Evolutionary conservation across 2,797 vertebrate species (phyloP), one percentile per base, ranked within the genome.

Genomic region (Mionectes olivaceus): DNA sequence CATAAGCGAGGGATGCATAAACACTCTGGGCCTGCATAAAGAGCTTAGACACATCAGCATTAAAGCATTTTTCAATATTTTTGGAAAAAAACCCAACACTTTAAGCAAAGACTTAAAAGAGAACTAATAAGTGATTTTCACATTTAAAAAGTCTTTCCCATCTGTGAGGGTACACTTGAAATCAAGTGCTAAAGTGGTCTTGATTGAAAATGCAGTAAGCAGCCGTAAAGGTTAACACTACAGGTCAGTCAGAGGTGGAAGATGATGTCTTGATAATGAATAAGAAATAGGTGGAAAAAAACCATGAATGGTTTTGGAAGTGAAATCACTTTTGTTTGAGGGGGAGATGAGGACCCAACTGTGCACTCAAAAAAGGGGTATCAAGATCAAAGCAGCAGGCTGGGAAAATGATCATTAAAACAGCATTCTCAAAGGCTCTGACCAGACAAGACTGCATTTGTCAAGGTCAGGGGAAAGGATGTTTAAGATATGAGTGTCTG

Each of bases 401-500:
- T 95, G 73, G 85, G 83, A 94, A 94, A 94, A 93, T 33, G 57
- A 37, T 90, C 44, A 64, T 88, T 93, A 91, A 93, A 90, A 47
- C 11, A 55, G 83, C 14, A 59, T 79, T 95, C 69, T 85, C 19
- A 7, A 88, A 83, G 65, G 32, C 35, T 92, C 53, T 87, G 75
- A 73, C 35, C 52, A 83, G 87, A 83, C 69, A 96, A 75, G 89
- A 61, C 44, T 88, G 50, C 33, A 88, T 95, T 91, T 94, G 91
- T 94, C 85, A 94, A 94, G 90, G 93, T 88, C 83, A 86, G 91
- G 15, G 47, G 57, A 90, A 88, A 90, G 87, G 91, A 89, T 94
- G 71, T 89, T 96, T 91, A 94, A 94, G 87, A 93, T 94, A 88
- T 46, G 89, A 96, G 92, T 86, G 89, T 94, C 89, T 96, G 89